Evolutionary conservation across 23 tunicate species (phyloP).

Genomic region (Halocynthia roretzi): DNA sequence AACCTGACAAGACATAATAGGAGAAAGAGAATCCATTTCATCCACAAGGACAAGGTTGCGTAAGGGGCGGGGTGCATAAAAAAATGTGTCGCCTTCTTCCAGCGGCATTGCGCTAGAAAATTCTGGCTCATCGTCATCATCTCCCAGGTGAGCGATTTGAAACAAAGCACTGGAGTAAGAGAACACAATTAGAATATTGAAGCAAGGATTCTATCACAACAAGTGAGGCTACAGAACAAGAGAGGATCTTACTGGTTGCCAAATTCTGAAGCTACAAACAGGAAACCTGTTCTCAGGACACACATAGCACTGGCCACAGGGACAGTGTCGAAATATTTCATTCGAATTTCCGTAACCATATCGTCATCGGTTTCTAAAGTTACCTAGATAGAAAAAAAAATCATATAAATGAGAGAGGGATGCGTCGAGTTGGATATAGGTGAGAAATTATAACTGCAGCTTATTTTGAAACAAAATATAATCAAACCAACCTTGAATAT

Average conservation of each 20-base stretch:
- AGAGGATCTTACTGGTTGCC: slow-evolving; percentile 80
- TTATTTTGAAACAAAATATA: background rate
- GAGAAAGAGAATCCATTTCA: slow-evolving; percentile 89
- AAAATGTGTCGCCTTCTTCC: slow-evolving; percentile 96
- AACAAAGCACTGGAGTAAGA: slow-evolving; percentile 47
- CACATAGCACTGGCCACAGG: slow-evolving; percentile 94
- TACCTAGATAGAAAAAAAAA: slow-evolving; percentile 27
- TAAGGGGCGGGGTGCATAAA: slow-evolving; percentile 83
- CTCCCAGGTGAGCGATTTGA: slow-evolving; percentile 98
- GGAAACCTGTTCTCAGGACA: slow-evolving; percentile 93
- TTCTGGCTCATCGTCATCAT: slow-evolving; percentile 97
- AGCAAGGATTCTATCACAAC: background rate
- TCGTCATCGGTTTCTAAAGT: slow-evolving; percentile 96
- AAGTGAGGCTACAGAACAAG: too few relatives aligned
- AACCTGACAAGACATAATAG: slow-evolving; percentile 95
- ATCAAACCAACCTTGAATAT: slow-evolving; percentile 67
- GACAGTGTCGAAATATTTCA: slow-evolving; percentile 97
- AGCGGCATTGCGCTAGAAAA: slow-evolving; percentile 86
- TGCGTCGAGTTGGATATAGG: background rate
- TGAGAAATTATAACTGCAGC: background rate
- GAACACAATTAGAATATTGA: background rate
- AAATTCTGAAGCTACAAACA: slow-evolving; percentile 89
- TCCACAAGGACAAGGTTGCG: slow-evolving; percentile 88
- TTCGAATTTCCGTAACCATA: slow-evolving; percentile 94
- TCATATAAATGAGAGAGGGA: background rate